Evolutionary conservation across 2,797 vertebrate genomes (phyloP), one percentile per base, ranked within the genome.

Genomic region (Sylvia borin): DNA sequence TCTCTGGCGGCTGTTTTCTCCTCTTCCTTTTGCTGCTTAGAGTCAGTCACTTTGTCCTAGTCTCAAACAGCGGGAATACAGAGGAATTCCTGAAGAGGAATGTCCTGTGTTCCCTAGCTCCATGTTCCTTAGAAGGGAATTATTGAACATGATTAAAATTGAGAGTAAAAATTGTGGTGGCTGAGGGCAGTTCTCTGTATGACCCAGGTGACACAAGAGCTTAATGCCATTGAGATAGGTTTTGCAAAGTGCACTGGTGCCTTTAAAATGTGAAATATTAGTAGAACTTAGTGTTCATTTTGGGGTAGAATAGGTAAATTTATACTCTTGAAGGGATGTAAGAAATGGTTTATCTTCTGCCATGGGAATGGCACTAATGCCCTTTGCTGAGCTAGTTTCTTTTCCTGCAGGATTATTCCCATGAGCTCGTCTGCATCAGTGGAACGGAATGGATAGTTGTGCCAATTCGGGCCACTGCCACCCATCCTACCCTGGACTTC

Each of bases 361-460:
- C 9, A 0, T 7, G n/a, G 26, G 13, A 16, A 19, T 5, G 16
- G 32, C 36, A 4, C 40, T 67, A 34, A 26, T 8, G 7, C 5
- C 3, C 34, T 21, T 26, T 53, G 45, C 50, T 92, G 72, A 92
- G 31, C 2, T 31, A 21, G 7, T 54, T 6, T 68, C 38, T 95
- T 92, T 76, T 62, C 76, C 82, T 45, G 7, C 71, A 99, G 99
- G 98, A 99, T 95, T 99, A 99, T 34, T 84, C 91, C 66, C 98
- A 99, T 66, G 86, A 96, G 54, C 70, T 99, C 75, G 71, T 98
- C 54, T 99, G 97, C 90, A 87, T 98, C 70, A 99, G 98, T 1
- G 98, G 98, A 83, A 97, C 97, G 91, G 98, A 99, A 74, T 97
- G 96, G 71, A 99, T 99, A 45, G 84, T 98, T 72, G 98, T 99